Base-by-base conservation (phyloP, 2,113 vertebrate genomes). In the Eptesicus fuscus region DNA sequence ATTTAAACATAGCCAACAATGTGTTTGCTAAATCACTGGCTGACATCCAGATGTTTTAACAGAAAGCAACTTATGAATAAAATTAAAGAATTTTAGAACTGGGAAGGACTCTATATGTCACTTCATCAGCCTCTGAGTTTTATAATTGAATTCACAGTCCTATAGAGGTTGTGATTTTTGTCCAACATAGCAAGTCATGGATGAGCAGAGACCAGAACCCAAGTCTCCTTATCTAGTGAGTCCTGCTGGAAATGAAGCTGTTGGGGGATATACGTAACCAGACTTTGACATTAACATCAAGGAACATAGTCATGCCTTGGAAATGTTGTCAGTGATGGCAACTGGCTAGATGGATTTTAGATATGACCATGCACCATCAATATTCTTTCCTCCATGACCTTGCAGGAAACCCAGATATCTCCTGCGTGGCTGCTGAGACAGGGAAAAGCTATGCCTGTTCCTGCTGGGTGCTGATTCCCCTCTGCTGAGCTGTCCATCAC, bases 31-130 rank as follows among this genome's bases (percentile, higher is more conserved):
- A 82, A 37, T 65, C 20, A 47, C 0, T 74, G 73, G 25, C 44
- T 44, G 17, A 44, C 25, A 86, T 70, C 42, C 56, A 77, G 40
- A 85, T 67, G 3, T 71, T 84, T 87, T 42, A 76, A 42, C 59
- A 92, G 88, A 82, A 80, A 95, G 40, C 40, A 78, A 51, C 37
- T 76, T 70, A 47, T 25, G n/a, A 87, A 76, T 71, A 79, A 92
- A 77, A 88, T 73, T 17, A 78, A 40, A 95, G 76, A 93, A 83
- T 78, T 83, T 93, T 84, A 91, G 51, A 51, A 30, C 9, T 83
- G 4, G 40, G 56, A 76, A 74, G 56, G 25, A 65, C 25, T 49
- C 11, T 47, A 8, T 61, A 22, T 42, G 9, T 73, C 47, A 47
- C 18, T 28, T 59, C 18, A 14, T 51, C 5, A 85, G n/a, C 2